Conservation (phyloP, 2,113 vertebrate genomes). For the Cyanocitta stelleri region DNA sequence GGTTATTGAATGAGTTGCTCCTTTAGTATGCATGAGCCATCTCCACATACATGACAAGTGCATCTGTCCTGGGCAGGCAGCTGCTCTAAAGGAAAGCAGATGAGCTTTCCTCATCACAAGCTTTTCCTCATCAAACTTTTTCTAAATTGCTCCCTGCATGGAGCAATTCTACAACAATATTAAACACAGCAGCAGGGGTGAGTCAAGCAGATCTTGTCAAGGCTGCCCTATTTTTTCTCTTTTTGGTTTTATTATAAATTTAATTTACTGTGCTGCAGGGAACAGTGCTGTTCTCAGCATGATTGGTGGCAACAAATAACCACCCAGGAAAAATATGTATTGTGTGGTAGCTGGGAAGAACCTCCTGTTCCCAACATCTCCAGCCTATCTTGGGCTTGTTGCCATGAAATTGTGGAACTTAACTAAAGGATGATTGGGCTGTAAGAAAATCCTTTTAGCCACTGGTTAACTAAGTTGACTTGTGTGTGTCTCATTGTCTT, state of each 20-base stretch:
- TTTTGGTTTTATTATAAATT: slow-evolving; percentile 3
- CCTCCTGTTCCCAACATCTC: not conserved
- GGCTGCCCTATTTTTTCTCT: slow-evolving; percentile 1
- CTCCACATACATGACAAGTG: not conserved
- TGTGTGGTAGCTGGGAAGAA: not conserved
- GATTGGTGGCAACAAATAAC: not conserved
- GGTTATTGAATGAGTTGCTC: not conserved
- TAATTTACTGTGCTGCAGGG: not conserved
- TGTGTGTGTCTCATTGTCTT: not conserved
- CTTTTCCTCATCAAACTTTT: slow-evolving; percentile 3
- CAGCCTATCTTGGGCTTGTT: not conserved
- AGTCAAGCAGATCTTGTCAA: slow-evolving; percentile 1
- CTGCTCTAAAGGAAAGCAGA: slow-evolving; percentile 6
- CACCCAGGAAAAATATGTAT: not conserved
- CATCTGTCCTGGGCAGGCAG: not conserved
- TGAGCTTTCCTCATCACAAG: not conserved
- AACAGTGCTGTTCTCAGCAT: not conserved
- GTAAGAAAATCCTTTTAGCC: not conserved
- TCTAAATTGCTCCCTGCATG: not conserved
- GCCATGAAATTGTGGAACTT: not conserved
- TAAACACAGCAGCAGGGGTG: not conserved
- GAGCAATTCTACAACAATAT: not conserved
- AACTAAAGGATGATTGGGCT: not conserved
- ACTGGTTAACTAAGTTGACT: not conserved
- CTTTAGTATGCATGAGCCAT: not conserved